A percentile compares a stretch with the other conserved stretches of the same genome.
Evolutionary conservation across 2,797 vertebrate genomes (phyloP).

Genomic region (Lateolabrax maculatus): DNA sequence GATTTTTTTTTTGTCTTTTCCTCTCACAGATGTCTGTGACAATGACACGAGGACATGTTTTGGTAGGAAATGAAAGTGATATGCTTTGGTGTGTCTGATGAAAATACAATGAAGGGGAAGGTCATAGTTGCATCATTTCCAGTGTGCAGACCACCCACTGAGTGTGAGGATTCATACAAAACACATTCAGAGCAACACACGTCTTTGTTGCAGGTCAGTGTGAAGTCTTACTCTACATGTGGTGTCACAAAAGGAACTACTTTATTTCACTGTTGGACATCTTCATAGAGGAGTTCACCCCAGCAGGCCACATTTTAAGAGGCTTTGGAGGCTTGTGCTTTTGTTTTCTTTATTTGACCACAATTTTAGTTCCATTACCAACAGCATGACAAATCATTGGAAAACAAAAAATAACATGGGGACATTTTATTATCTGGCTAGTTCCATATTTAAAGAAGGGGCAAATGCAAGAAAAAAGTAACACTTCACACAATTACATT

Average conservation of each 20-base stretch:
- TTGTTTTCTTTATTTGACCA: not conserved
- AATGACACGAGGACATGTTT: conserved; percentile 61
- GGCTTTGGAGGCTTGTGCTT: not conserved
- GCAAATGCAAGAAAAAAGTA: too few relatives aligned
- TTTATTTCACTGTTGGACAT: conserved; percentile 10
- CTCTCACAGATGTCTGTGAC: conserved; percentile 52
- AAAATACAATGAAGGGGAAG: conserved; percentile 28
- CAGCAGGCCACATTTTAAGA: not conserved
- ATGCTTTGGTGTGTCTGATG: conserved; percentile 32
- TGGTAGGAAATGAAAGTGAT: conserved; percentile 47
- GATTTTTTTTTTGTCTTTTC: conserved; percentile 36
- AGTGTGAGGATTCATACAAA: not conserved
- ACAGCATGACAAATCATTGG: not conserved
- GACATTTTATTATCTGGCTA: not conserved
- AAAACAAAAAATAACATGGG: not conserved
- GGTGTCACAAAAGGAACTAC: not conserved
- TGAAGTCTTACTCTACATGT: not conserved
- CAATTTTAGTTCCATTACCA: not conserved
- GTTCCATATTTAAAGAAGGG: not conserved
- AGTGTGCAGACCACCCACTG: not conserved
- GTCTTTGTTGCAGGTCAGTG: conserved; percentile 16
- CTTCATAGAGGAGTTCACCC: not conserved
- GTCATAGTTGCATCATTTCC: not conserved
- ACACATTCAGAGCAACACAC: not conserved
- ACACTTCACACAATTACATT: too few relatives aligned